These are phyloP conservation scores for Stenodema calcarata DNA, from an alignment of 2,888 invertebrate genomes.

Conservation along the genomic window DNA sequence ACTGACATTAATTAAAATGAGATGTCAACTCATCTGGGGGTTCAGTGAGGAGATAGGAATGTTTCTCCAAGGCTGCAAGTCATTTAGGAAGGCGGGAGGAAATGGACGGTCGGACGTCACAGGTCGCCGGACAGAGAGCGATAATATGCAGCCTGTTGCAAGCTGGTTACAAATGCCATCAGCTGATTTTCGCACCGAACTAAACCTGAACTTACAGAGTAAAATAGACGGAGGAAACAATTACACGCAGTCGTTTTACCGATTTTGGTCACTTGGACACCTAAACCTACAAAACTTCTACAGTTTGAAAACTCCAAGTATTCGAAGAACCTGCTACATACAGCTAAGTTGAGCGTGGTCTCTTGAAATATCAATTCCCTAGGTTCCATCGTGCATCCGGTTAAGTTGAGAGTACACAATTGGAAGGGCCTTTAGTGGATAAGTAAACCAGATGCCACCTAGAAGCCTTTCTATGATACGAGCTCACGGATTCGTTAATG, in stretches of 20 bases:
- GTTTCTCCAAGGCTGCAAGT: background rate
- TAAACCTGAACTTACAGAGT: too few species aligned
- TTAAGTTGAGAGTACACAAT: background rate
- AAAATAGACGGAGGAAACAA: too few species aligned
- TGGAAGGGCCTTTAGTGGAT: background rate
- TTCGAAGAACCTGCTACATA: too few species aligned
- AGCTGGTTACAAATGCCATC: background rate
- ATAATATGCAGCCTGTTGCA: constrained; percentile 8
- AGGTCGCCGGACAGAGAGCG: background rate
- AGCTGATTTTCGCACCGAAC: background rate
- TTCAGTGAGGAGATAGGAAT: background rate
- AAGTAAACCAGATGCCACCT: constrained; percentile 16
- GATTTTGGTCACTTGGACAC: background rate
- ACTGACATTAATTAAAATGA: constrained; percentile 13
- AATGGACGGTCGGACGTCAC: background rate
- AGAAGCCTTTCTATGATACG: background rate
- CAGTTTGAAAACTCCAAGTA: too few species aligned
- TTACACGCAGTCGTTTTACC: background rate
- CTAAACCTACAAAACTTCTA: too few species aligned
- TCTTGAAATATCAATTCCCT: background rate
- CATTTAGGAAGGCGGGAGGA: background rate
- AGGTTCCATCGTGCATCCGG: background rate
- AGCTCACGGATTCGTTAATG: background rate
- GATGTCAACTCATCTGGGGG: background rate
- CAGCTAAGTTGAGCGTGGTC: too few species aligned